These are phyloP conservation scores for Plutella xylostella DNA, from an alignment of 2,888 invertebrate species.

Conservation along the genomic window DNA sequence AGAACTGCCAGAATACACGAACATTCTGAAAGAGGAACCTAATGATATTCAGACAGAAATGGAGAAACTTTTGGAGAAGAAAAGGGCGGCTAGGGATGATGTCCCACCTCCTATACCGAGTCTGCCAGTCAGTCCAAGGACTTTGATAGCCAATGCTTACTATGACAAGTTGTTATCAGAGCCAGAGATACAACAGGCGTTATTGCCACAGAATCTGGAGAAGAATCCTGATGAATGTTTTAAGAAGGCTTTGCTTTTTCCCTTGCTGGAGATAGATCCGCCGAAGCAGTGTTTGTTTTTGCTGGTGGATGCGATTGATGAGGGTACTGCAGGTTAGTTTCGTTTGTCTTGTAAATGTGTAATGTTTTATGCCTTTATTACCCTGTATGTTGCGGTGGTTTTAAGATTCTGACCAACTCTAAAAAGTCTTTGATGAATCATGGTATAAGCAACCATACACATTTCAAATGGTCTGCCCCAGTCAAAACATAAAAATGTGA, in stretches of 20 bases:
- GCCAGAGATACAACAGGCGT: conserved; percentile 83
- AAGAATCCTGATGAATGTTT: conserved; percentile 93
- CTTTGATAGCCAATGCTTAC: conserved; percentile 78
- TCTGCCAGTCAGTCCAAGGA: conserved; percentile 56
- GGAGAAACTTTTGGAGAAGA: conserved; percentile 31
- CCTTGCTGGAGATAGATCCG: conserved; percentile 86
- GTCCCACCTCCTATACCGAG: conserved; percentile 61
- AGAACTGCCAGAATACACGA: background rate
- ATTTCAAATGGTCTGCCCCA: too few species aligned
- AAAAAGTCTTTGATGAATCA: too few species aligned
- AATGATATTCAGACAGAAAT: conserved; percentile 19
- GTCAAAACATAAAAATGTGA: too few species aligned
- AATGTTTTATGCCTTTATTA: too few species aligned
- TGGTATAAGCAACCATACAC: too few species aligned
- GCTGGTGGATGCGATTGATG: conserved; percentile 93
- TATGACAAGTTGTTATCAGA: conserved; percentile 80
- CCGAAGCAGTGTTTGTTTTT: conserved; percentile 88
- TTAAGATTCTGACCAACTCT: too few species aligned
- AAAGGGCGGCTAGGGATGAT: conserved; percentile 32
- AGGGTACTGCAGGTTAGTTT: too few species aligned
- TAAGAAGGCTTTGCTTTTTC: conserved; percentile 88
- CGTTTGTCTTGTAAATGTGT: too few species aligned
- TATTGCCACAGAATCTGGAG: conserved; percentile 85
- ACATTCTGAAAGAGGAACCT: background rate
- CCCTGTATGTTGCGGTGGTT: too few species aligned